phyloP scores from a whole-genome alignment of 2,888 invertebrate species.

The Drosophila hamatofila region DNA sequence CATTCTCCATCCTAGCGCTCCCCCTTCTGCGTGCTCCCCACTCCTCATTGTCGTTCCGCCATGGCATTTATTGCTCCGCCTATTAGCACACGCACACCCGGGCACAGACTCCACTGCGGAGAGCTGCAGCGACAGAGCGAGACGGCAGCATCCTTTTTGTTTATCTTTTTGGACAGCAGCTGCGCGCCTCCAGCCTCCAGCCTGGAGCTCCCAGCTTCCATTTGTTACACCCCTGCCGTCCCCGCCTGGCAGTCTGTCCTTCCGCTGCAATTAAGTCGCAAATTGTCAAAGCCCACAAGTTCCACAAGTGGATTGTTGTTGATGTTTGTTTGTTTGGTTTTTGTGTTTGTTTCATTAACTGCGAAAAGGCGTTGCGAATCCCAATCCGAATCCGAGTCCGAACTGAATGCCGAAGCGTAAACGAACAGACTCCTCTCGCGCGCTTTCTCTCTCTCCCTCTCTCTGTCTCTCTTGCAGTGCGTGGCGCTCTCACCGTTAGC shows the following conservation, averaged over 20 bases:
- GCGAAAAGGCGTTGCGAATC: constrained; percentile 51
- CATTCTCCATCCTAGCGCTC: not conserved
- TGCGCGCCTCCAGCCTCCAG: constrained; percentile 19
- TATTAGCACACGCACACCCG: constrained; percentile 68
- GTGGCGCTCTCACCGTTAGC: constrained; percentile 25
- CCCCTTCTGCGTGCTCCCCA: not conserved
- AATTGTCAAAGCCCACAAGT: constrained; percentile 76
- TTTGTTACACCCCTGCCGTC: not conserved
- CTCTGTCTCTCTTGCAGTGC: not conserved
- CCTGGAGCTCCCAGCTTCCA: constrained; percentile 4
- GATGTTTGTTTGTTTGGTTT: constrained; percentile 34
- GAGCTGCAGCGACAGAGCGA: constrained; percentile 17
- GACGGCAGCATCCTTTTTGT: constrained; percentile 47
- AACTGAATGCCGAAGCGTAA: constrained; percentile 26
- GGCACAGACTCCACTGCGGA: constrained; percentile 10
- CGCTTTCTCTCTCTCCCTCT: not conserved
- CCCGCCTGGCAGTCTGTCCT: constrained; percentile 11
- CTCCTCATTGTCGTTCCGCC: constrained; percentile 19
- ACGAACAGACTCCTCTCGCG: constrained; percentile 32
- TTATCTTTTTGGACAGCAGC: constrained; percentile 42
- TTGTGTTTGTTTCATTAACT: constrained; percentile 60
- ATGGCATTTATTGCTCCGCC: constrained; percentile 76
- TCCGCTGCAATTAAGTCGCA: constrained; percentile 73
- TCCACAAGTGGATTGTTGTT: constrained; percentile 72
- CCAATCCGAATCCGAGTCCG: constrained; percentile 21